These are phyloP conservation scores for Camponotus floridanus DNA, from an alignment of 1,140 invertebrate genomes.

Conservation along the genomic window DNA sequence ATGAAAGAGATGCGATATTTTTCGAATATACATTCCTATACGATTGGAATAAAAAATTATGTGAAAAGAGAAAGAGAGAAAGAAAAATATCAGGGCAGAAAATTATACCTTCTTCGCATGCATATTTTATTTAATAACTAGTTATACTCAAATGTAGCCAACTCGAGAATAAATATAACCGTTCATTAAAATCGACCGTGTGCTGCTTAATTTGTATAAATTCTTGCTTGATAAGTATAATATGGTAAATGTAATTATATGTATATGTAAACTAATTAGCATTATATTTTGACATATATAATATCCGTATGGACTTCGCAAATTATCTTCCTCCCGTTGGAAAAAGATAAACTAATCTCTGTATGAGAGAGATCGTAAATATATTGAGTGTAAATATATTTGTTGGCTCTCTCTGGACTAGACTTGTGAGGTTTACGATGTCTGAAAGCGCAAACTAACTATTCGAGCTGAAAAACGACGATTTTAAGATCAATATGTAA, in stretches of 20 bases:
- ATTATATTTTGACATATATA: not conserved
- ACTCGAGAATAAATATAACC: not conserved
- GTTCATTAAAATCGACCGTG: not conserved
- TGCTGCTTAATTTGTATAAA: not conserved
- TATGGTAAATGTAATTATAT: not conserved
- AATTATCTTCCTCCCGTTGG: not conserved
- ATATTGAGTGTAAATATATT: conserved; percentile 10
- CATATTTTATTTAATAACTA: not conserved
- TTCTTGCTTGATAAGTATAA: not conserved
- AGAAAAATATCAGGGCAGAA: not conserved
- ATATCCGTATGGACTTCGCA: not conserved
- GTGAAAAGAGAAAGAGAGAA: not conserved
- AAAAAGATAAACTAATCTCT: too few relatives aligned
- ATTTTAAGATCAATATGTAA: conserved; percentile 38
- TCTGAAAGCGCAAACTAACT: not conserved
- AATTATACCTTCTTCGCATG: not conserved
- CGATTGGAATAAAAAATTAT: not conserved
- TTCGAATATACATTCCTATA: not conserved
- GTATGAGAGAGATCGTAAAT: too few relatives aligned
- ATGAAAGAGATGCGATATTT: not conserved
- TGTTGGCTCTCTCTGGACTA: not conserved
- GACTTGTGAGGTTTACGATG: not conserved
- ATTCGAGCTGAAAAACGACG: not conserved
- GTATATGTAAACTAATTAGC: not conserved
- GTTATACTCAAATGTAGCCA: not conserved